phyloP scores from a whole-genome alignment of 1,140 invertebrate species.

The Halesus radiatus region DNA sequence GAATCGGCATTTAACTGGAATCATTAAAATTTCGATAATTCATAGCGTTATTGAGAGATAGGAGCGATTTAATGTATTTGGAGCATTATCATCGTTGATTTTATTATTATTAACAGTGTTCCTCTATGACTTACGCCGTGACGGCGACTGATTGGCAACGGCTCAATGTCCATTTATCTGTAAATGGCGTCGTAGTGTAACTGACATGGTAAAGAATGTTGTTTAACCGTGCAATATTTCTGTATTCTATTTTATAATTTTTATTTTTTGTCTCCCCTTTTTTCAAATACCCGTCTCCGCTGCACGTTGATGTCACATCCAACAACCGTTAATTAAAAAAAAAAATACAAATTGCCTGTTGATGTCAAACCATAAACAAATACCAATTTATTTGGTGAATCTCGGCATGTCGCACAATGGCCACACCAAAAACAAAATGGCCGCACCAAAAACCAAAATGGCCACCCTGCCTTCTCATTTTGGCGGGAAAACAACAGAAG shows the following conservation, averaged over 20 bases:
- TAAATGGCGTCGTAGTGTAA: too few relatives aligned
- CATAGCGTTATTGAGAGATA: too few relatives aligned
- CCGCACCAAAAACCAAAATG: constrained; percentile 10
- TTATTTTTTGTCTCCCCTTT: constrained; percentile 48
- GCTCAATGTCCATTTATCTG: too few relatives aligned
- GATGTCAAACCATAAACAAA: constrained; percentile 37
- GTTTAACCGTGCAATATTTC: not conserved
- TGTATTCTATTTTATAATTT: constrained; percentile 37
- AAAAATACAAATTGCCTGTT: constrained; percentile 29
- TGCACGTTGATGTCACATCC: constrained; percentile 55
- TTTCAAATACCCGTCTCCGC: constrained; percentile 42
- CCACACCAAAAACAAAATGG: constrained; percentile 49
- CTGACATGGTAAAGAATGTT: too few relatives aligned
- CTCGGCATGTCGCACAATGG: constrained; percentile 47
- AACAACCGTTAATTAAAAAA: constrained; percentile 31
- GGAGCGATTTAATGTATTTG: too few relatives aligned
- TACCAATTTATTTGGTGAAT: constrained; percentile 42
- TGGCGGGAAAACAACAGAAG: constrained; percentile 74
- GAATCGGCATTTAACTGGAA: too few relatives aligned
- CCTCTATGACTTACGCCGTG: too few relatives aligned
- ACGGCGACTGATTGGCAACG: too few relatives aligned
- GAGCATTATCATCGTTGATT: too few relatives aligned
- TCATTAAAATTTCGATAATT: too few relatives aligned
- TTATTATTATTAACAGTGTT: too few relatives aligned
- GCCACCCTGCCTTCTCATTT: not conserved